A percentile compares a stretch with the other conserved stretches of the same genome.
Conservation (phyloP, 2,888 invertebrate genomes). For the Pelosia muscerda region DNA sequence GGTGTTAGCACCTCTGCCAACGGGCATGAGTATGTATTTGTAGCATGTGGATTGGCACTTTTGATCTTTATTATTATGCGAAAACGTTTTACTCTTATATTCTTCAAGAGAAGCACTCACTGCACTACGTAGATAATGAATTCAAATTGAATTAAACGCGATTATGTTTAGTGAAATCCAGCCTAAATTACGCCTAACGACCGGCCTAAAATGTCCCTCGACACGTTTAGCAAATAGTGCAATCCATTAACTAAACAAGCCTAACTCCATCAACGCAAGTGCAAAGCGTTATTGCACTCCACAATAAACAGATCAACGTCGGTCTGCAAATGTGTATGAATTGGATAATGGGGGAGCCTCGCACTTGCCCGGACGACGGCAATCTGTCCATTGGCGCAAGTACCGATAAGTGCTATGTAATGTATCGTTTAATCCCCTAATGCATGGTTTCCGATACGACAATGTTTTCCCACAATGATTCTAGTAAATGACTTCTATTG, state of each 20-base stretch:
- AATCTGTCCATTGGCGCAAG: conserved; percentile 71
- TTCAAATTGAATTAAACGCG: background rate
- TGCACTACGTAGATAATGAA: no score
- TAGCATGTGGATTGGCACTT: no score
- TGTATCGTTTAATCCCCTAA: conserved; percentile 71
- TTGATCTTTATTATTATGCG: background rate
- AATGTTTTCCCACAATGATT: conserved; percentile 55
- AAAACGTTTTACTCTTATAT: background rate
- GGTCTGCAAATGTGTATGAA: conserved; percentile 59
- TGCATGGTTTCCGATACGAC: conserved; percentile 67
- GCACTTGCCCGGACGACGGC: conserved; percentile 75
- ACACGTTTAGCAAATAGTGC: conserved; percentile 16
- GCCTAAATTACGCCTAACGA: background rate
- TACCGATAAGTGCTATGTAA: conserved; percentile 73
- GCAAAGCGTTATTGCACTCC: conserved; percentile 40
- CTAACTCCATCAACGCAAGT: conserved; percentile 29
- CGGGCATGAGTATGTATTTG: no score
- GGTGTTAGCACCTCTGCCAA: no score
- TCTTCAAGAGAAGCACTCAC: background rate
- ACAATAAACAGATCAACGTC: conserved; percentile 49
- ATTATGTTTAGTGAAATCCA: background rate
- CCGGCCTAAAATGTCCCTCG: background rate
- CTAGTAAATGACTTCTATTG: background rate
- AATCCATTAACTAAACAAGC: conserved; percentile 30
- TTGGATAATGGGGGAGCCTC: conserved; percentile 70